Conservation (phyloP, 2,888 invertebrate genomes). For the Epinotia brunnichana region DNA sequence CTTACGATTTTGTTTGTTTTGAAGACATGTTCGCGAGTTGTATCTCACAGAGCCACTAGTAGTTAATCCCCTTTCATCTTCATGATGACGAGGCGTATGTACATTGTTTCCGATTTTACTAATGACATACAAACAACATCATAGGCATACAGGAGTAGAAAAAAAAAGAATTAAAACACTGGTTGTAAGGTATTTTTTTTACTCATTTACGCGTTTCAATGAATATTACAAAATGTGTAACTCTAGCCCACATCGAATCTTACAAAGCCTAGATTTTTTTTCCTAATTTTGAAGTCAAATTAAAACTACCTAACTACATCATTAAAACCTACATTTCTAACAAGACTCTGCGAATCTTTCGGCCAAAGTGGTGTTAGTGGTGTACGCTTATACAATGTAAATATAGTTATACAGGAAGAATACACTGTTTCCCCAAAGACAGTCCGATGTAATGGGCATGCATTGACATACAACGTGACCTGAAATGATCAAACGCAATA, state of each 20-base stretch:
- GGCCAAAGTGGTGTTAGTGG: neutral
- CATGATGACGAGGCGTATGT: no score
- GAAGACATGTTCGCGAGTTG: no score
- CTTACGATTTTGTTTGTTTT: no score
- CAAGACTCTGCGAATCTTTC: neutral
- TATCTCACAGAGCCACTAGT: no score
- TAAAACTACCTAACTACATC: conserved; percentile 31
- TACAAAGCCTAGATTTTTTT: conserved; percentile 34
- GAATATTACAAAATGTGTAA: conserved; percentile 50
- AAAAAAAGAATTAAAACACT: conserved; percentile 39
- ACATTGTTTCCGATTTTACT: no score
- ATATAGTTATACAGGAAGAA: neutral
- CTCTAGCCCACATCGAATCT: conserved; percentile 35
- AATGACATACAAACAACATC: no score
- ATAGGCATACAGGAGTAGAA: no score
- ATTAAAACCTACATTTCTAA: conserved; percentile 5
- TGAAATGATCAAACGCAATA: neutral
- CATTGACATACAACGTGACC: neutral
- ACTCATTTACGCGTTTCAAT: conserved; percentile 52
- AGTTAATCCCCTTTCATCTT: no score
- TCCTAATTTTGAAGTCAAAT: conserved; percentile 42
- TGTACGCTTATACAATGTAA: conserved; percentile 5
- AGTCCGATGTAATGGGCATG: neutral
- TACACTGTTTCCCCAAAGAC: neutral
- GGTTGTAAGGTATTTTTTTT: conserved; percentile 48